Evolutionary conservation across 2,888 invertebrate genomes (phyloP), one percentile per base, ranked within the genome.

Genomic region (Brachyopa scutellaris): DNA sequence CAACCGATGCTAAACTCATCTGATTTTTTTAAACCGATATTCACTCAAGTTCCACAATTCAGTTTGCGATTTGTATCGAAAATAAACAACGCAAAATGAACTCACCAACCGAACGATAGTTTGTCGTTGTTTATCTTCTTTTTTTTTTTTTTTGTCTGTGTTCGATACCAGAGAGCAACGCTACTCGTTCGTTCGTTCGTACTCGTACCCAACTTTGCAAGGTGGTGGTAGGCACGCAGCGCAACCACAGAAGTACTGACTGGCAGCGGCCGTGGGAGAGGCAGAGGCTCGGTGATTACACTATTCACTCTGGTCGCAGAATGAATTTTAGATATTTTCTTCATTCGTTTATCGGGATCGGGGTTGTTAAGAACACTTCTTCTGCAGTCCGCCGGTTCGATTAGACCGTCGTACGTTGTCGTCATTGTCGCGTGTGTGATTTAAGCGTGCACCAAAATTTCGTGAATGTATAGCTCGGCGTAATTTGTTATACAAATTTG

Each of bases 291-390:
- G 40, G 49, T 29, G 29, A 21, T 49, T 40, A 49, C 29, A 61
- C 15, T 40, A 42, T 72, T 72, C 72, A 72, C 40, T 64, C 26
- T 36, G 40, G 19, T 29, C 21, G 19, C 26, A 13, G 29, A 78
- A 78, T 78, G 78, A 78, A 78, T 66, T 47, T 64, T 47, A 57
- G 57, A 64, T 53, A 57, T 72, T 72, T 51, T 31, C 42, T 66
- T 72, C 78, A 78, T 72, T 78, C 78, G 51, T 64, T 78, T 78
- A 72, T 73, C 55, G 78, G 26, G 57, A 78, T 78, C 64, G 57
- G 78, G 78, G 78, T 78, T 78, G 78, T 72, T 73, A 51, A 78
- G 78, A 78, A 78, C 72, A 66, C 57, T 78, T 78, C 64, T 78
- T 73, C 64, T 51, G 64, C 51, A 78, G 64, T 59, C 73, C 64